Base-by-base conservation (phyloP, 2,113 vertebrate species). In the Perca schrenkii region DNA sequence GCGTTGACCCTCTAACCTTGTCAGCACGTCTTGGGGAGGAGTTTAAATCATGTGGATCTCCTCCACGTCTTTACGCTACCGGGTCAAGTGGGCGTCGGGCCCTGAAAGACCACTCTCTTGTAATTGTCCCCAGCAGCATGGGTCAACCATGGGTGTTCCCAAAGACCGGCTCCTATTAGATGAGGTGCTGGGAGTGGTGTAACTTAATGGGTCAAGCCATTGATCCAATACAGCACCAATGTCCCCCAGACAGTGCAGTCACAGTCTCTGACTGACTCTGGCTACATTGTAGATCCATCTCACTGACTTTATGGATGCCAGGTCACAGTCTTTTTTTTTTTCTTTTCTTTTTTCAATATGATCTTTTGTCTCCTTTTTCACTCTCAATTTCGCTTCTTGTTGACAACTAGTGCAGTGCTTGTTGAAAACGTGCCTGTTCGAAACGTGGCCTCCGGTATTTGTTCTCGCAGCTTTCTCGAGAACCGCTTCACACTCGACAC, bases 1-100 rank as follows among this genome's bases (percentile, higher is more conserved):
- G 90, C 91, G 94, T 93, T 97, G 97, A 98, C 98, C 97, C 96
- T 88, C 86, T 97, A 97, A 99, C 98, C 98, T 99, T 99, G 97
- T 97, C 97, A 97, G 97, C 96, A 96, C 96, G 93, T 97, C 93
- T 97, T 96, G 95, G 97, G 96, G 96, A 97, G 96, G 96, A 96
- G 96, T 97, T 96, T 97, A 98, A 97, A 97, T 97, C 95, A 96
- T 94, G 89, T 83, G 85, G 82, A 95, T 96, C 96, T 96, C 95
- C 95, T 96, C 92, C 80, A 47, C 77, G 72, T 91, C 90, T 90
- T 91, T 89, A 80, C 74, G 77, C 87, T 89, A 88, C 82, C 70
- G 95, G 97, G 97, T 99, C 97, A 98, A 98, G 96, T 96, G 96
- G 95, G 95, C 96, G 96, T 96, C 94, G 86, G 93, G 93, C 95